These are phyloP conservation scores for Cephalopholis sonnerati DNA, from an alignment of 2,113 vertebrate species.

Conservation along the genomic window DNA sequence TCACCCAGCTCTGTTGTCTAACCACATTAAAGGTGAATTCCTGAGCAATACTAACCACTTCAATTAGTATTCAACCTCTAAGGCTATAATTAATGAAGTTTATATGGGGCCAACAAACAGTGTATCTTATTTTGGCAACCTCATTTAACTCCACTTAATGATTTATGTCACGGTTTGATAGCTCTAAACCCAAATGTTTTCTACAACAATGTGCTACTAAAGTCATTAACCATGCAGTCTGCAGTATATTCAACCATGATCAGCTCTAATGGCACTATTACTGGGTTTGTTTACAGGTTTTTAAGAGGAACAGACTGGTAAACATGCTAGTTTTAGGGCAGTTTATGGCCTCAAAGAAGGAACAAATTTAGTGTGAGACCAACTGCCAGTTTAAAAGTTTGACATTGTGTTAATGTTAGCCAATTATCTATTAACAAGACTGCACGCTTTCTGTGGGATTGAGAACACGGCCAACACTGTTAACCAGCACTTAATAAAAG, in stretches of 20 bases:
- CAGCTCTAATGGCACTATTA: not conserved
- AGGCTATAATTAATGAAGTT: conserved; percentile 56
- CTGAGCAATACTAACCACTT: conserved; percentile 40
- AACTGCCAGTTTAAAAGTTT: not conserved
- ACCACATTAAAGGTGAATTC: conserved; percentile 62
- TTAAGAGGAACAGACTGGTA: not conserved
- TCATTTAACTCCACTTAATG: conserved; percentile 53
- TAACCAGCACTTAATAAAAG: conserved; percentile 25
- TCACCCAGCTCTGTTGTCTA: conserved; percentile 24
- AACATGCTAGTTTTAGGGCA: no score
- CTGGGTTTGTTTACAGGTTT: not conserved
- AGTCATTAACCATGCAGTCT: conserved; percentile 11
- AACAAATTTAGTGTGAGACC: not conserved
- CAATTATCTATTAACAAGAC: not conserved
- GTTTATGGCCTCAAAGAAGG: not conserved
- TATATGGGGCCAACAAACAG: conserved; percentile 44
- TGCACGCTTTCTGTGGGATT: conserved; percentile 2
- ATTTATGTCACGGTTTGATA: conserved; percentile 50
- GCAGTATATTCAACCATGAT: not conserved
- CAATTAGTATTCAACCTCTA: conserved; percentile 59
- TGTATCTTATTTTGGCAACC: conserved; percentile 55
- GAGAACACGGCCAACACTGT: conserved; percentile 20
- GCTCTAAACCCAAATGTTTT: conserved; percentile 43
- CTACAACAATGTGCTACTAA: not conserved
- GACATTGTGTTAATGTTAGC: not conserved